phyloP scores from a whole-genome alignment of 2,797 vertebrate species.

The Gallinago stenura region DNA sequence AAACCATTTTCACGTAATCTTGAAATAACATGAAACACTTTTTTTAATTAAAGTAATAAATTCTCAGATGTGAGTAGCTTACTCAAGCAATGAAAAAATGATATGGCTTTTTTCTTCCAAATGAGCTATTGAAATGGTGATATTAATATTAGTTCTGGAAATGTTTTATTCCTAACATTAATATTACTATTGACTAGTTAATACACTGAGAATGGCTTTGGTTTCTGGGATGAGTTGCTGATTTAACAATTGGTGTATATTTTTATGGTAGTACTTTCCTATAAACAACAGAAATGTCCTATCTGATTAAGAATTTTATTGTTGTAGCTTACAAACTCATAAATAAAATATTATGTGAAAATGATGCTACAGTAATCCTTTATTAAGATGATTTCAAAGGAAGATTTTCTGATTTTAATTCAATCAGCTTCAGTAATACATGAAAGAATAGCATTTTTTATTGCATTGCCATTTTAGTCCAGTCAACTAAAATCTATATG shows the following conservation, averaged over 20 bases:
- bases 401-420: conserved; percentile 33
- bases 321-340: conserved; percentile 7
- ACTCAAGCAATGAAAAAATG: background rate
- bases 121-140: background rate
- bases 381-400: conserved; percentile 40
- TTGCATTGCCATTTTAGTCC: background rate
- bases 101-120: background rate
- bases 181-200: background rate
- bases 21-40: background rate
- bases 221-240: background rate
- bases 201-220: background rate
- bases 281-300: background rate
- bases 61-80: background rate
- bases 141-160: background rate
- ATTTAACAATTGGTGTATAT: background rate
- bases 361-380: background rate
- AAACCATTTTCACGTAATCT: background rate
- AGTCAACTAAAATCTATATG: background rate
- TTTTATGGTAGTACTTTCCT: background rate
- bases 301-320: conserved; percentile 10
- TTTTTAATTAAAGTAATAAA: conserved; percentile 33
- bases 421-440: background rate
- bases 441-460: background rate
- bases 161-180: background rate
- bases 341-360: conserved; percentile 48